Base-by-base conservation (phyloP, 2,888 invertebrate genomes). In the Phrixothrix hirtus region DNA sequence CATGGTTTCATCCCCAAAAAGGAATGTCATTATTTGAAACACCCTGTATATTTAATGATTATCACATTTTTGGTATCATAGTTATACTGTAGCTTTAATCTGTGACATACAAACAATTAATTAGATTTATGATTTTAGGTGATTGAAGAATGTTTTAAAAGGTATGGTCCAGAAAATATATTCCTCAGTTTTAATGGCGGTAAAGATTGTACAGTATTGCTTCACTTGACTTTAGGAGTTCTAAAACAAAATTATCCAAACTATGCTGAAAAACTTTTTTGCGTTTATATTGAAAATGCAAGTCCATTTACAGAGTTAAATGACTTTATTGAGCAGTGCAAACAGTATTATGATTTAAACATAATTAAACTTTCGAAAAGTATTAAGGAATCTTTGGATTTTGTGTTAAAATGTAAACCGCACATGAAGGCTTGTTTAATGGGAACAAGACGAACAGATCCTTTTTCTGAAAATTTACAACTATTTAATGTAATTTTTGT, bases 171-270 rank as follows among this genome's bases (percentile, higher is more conserved):
- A 12, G 81, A 87, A 44, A 87, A 93, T 74, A 78, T 95, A 10
- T 93, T 94, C 67, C 72, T 99, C 17, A 90, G 95, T 15, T 99
- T 98, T 75, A 99, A 99, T 72, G 99, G 99, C 2, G 99, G 99
- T 1, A 99, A 99, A 78, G 99, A 99, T 77, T 98, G 98, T 72
- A 97, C 97, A 0, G 93, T 89, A 0, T 79, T 98, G 9, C 78
- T 99, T 26, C 89, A 93, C 73, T 73, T 94, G 56, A 75, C 80
- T 7, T 75, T 81, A 59, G 77, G 81, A 1, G 78, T 84, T 7
- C 67, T 81, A 14, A 66, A 67, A 41, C 63, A 57, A 66, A 72
- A 68, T 34, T 74, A 70, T 60, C 68, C 71, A 1, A 41, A 68
- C 11, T 66, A 63, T 50, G 62, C 59, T 2, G 39, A 57, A 6